Base-by-base conservation (phyloP, 1,140 invertebrate genomes). In the Ctenoplectra terminalis region DNA sequence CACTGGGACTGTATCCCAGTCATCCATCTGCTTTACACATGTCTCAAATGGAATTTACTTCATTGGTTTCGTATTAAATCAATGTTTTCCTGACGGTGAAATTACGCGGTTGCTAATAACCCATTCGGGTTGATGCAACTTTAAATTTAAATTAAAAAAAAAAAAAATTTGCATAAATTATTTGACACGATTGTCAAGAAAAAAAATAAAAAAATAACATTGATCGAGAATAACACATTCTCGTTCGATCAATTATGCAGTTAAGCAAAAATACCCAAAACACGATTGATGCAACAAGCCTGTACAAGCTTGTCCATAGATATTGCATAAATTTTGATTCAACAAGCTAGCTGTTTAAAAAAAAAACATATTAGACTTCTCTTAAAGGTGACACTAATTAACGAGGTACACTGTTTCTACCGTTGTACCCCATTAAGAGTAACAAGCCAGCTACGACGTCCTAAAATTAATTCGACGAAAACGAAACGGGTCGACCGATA, bases 401-500 rank as follows among this genome's bases (percentile, higher is more conserved):
- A 79, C 50, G 76, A 40, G 54, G 2, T 48, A 71, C 66, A 78
- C 7, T 46, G 74, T 34, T 37, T 56, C 15, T 29, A 48, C 23
- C 26, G 40, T 6, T 20, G 52, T 58, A 58, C 20, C 1, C n/a
- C 2, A 29, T 29, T 20, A 37, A 37, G 0, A 26, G 37, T 29
- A 0, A 75, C 72, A 9, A 63, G 1, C 1, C 20, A 13, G 26
- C 26, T 15, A 0, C 26, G 31, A n/a, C 13, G 56, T 50, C 34
- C 20, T 23, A 15, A 52, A 48, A 79, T 72, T 40, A 72, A 79
- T 79, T 43, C 40, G 37, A 34, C 7, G 17, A 29, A 29, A 2
- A 17, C 23, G 29, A 23, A 26, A 79, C 50, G 6, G 34, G 26
- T 1, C 26, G 7, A 29, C 1, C 5, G 17, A 40, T 43, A 61